Percentiles rank a stretch among this genome's conserved stretches.
phyloP scores from a whole-genome alignment of 2,797 vertebrate genomes.

The Salarias fasciatus region DNA sequence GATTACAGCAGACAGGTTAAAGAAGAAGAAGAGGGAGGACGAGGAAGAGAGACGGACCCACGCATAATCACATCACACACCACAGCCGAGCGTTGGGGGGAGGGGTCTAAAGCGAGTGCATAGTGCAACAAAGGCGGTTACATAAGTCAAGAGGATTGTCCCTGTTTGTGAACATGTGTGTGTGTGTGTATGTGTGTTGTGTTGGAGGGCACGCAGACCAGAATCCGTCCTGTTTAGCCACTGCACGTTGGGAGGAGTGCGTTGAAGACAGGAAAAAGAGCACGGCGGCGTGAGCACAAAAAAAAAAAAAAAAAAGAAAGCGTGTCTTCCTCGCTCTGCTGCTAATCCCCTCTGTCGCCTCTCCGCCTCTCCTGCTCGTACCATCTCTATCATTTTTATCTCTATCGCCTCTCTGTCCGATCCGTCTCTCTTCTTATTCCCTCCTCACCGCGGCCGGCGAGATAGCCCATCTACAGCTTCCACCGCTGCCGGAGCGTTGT shows the following conservation, averaged over 20 bases:
- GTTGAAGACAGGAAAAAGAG: constrained; percentile 7
- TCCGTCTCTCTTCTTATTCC: constrained; percentile 39
- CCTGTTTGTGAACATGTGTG: constrained; percentile 25
- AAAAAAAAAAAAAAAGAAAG: constrained; percentile 43
- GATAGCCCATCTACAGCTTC: constrained; percentile 14
- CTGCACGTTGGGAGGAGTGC: constrained; percentile 32
- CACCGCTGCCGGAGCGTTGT: background rate
- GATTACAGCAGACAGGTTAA: constrained; percentile 42
- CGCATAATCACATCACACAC: constrained; percentile 49
- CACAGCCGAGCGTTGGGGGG: constrained; percentile 36
- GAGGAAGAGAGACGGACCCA: constrained; percentile 23
- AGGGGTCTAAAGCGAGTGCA: constrained; percentile 40
- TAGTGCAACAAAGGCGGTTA: constrained; percentile 60
- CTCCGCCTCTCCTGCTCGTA: constrained; percentile 43
- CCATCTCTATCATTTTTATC: constrained; percentile 68
- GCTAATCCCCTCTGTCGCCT: constrained; percentile 66
- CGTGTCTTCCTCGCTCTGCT: constrained; percentile 44
- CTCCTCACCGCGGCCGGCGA: constrained; percentile 16
- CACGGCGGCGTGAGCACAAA: constrained; percentile 20
- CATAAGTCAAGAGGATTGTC: constrained; percentile 68
- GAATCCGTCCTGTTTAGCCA: constrained; percentile 31
- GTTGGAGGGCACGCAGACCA: constrained; percentile 25
- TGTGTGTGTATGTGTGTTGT: constrained; percentile 20
- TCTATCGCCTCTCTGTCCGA: constrained; percentile 51
- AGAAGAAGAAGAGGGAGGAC: constrained; percentile 16